Percentiles rank a stretch among this genome's conserved stretches.
Conservation (phyloP, 2,113 vertebrate genomes). For the Sebastes fasciatus region DNA sequence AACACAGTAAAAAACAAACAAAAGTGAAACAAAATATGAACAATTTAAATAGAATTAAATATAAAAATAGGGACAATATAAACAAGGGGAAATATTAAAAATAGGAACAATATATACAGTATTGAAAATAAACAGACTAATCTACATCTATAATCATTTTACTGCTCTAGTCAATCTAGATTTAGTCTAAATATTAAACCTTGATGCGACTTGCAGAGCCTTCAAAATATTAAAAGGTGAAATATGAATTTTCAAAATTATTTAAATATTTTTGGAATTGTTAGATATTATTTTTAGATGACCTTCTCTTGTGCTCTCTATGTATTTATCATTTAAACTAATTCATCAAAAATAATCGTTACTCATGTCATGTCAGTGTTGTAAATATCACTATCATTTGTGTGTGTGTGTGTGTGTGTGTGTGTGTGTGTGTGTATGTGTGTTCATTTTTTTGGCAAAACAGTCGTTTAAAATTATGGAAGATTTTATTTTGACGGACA, state of each 20-base stretch:
- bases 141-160: neutral
- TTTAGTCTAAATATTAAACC: neutral
- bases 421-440: too few relatives aligned
- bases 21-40: too few relatives aligned
- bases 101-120: too few relatives aligned
- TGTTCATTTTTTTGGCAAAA: neutral
- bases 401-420: too few relatives aligned
- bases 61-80: too few relatives aligned
- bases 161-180: neutral
- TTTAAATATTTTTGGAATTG: neutral
- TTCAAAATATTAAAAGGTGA: neutral
- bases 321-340: neutral
- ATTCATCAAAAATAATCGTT: neutral
- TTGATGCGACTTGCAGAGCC: neutral
- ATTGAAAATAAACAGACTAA: too few relatives aligned
- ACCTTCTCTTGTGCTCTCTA: neutral
- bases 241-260: neutral
- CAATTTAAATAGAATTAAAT: too few relatives aligned
- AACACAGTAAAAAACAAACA: too few relatives aligned
- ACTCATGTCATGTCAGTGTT: neutral
- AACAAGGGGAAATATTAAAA: too few relatives aligned
- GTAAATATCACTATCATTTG: too few relatives aligned
- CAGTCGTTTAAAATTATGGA: neutral
- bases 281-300: too few relatives aligned
- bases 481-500: constrained; percentile 11